Base-by-base conservation (phyloP, 1,140 invertebrate genomes). In the Eciton burchellii region DNA sequence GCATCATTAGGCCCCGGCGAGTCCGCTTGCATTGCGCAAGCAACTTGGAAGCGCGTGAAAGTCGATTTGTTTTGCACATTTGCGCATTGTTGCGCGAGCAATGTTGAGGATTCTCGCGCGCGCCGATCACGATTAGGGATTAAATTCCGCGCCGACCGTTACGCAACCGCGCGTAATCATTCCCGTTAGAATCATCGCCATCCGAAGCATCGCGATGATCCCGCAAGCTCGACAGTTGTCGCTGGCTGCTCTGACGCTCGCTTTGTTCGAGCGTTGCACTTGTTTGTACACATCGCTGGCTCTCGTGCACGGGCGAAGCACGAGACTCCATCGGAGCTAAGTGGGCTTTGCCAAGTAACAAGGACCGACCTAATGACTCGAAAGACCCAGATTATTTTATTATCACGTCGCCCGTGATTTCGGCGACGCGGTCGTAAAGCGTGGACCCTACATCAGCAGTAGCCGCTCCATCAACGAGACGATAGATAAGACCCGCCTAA, bases 351-450 rank as follows among this genome's bases (percentile, higher is more conserved):
- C 88, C 90, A 91, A 91, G 91, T 93, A 93, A 92, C 91, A 92
- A 91, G 89, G 90, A 88, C 85, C 88, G 86, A 89, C 89, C 91
- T 93, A 93, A 93, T 92, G 92, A 93, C 92, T 91, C 91, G 92
- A 92, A 92, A 92, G 92, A 90, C 89, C 89, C 72, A 92, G 92
- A 93, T 93, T 93, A 93, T 93, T 93, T 92, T 92, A 93, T 93
- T 93, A 93, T 93, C 92, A 90, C 92, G 88, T 91, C 87, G 91
- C 88, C 91, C 91, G 91, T 92, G 91, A 93, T 92, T 93, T 91
- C 90, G 88, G 90, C 84, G 63, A 81, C 82, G 84, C 82, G 85
- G 77, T 92, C 91, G 88, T 92, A 91, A 92, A 92, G 91, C n/a
- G n/a, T 85, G 84, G 83, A 45, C 82, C 57, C 82, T 57, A 19